Base-by-base conservation (phyloP, 2,888 invertebrate species). In the Hypercompe scribonia region DNA sequence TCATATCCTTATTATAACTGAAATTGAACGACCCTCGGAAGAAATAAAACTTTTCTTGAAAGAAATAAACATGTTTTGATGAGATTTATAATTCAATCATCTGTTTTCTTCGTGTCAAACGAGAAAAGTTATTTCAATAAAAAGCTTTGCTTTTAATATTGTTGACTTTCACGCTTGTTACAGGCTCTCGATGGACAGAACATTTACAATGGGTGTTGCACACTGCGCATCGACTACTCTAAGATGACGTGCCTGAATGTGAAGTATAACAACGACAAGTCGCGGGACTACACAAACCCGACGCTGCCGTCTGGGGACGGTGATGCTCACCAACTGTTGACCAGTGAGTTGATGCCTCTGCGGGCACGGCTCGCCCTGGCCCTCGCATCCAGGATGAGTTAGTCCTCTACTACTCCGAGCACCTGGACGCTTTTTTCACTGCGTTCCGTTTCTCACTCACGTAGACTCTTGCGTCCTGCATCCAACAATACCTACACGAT, bases 191-290 rank as follows among this genome's bases (percentile, higher is more conserved):
- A 99, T 92, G 99, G 99, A 65, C 99, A 99, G 96, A 99, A 99
- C 95, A 99, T 99, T 91, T 99, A 99, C 97, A 99, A 99, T 95
- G 99, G 99, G 77, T 99, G 99, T 96, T 99, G 99, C 96, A 99
- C 99, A 73, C 97, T 99, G 90, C 98, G 99, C 94, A 99, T 99
- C 94, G 99, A 99, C 96, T 99, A 99, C 96, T 99, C 99, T 88
- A 99, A 99, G 96, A 97, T 99, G 97, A 98, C 98, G 88, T 99
- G 98, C 87, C 97, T 99, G 88, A 99, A 99, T 96, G 99, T 99
- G 86, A 99, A 99, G 95, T 99, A 99, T 96, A 99, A 99, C 97
- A 99, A 99, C 96, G 99, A 99, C 96, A 99, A 99, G 96, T 99
- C 99, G 78, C 97, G 99, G 78, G 99, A 99, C 96, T 99, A 99